Conservation (phyloP, 2,888 invertebrate species). For the Clistopyga incitator region DNA sequence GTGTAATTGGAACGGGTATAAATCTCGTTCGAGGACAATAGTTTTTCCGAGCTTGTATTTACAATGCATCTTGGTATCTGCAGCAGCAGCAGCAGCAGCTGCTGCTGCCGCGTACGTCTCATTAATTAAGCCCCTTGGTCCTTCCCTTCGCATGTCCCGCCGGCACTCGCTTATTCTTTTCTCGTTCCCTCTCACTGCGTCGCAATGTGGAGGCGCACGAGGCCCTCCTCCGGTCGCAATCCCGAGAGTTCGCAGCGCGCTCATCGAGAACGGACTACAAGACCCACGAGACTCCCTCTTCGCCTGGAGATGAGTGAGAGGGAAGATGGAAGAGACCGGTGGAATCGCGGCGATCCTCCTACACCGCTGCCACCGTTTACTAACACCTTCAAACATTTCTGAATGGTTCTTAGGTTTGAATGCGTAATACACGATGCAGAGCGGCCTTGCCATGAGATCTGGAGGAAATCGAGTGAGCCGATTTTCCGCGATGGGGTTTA, state of each 20-base stretch:
- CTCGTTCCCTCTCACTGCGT: constrained; percentile 49
- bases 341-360: constrained; percentile 41
- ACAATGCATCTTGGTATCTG: constrained; percentile 82
- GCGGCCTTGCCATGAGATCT: constrained; percentile 12
- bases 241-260: constrained; percentile 10
- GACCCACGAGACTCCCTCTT: neutral
- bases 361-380: constrained; percentile 50
- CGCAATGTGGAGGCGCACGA: constrained; percentile 68
- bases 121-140: constrained; percentile 81
- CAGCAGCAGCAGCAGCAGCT: constrained; percentile 74
- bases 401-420: neutral
- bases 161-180: constrained; percentile 56
- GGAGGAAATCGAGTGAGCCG: constrained; percentile 3
- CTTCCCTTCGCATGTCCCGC: constrained; percentile 62
- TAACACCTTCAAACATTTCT: constrained; percentile 53
- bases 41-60: constrained; percentile 80
- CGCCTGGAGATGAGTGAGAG: constrained; percentile 5
- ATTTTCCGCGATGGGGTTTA: neutral
- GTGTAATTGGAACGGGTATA: constrained; percentile 83
- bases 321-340: constrained; percentile 1
- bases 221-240: constrained; percentile 20
- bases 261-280: constrained; percentile 23
- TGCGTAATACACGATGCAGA: neutral
- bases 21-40: constrained; percentile 82
- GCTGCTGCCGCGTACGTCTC: constrained; percentile 80